Evolutionary conservation across 2,797 vertebrate genomes (phyloP), one percentile per base, ranked within the genome.

Genomic region (Crax fasciolata): DNA sequence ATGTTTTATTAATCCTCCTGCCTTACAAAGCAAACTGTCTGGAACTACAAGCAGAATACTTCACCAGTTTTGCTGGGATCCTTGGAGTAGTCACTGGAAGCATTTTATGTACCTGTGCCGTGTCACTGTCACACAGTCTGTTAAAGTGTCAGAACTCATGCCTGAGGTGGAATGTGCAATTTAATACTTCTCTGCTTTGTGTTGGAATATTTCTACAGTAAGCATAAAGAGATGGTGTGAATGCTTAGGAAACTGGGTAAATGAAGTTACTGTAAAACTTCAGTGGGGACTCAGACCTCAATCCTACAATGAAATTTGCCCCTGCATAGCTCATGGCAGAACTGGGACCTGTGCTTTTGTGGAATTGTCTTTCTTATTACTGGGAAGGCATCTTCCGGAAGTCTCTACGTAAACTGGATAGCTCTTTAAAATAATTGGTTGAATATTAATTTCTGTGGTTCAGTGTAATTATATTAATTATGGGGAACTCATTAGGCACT

Each of bases 401-500:
- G 54, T 44, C 20, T 81, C 59, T 8, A 1, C 3, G 1, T 43
- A 23, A 48, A 67, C 72, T 74, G 68, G 61, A 52, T 59, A 51
- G 48, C 51, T 68, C 35, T 58, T 70, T 61, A 78, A 73, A 90
- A 76, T 77, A 91, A 79, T 75, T 39, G 35, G 24, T 54, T 72
- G 32, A 51, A 65, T 82, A 95, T 77, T 90, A 54, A 54, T 88
- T 95, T 93, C 52, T 55, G 41, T 65, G 70, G 11, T 77, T 96
- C 57, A 39, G 38, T 61, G 55, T 23, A 25, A 91, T 72, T 62
- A 62, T 35, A 10, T 65, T 90, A 84, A 70, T 94, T 89, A 63
- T 80, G 13, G 13, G 59, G 52, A 75, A 38, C 23, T 85, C 74
- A 72, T 76, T 62, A 77, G 39, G 27, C 32, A 77, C 48, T 65